phyloP scores from a whole-genome alignment of 2,888 invertebrate genomes.

The Agelastica alni region DNA sequence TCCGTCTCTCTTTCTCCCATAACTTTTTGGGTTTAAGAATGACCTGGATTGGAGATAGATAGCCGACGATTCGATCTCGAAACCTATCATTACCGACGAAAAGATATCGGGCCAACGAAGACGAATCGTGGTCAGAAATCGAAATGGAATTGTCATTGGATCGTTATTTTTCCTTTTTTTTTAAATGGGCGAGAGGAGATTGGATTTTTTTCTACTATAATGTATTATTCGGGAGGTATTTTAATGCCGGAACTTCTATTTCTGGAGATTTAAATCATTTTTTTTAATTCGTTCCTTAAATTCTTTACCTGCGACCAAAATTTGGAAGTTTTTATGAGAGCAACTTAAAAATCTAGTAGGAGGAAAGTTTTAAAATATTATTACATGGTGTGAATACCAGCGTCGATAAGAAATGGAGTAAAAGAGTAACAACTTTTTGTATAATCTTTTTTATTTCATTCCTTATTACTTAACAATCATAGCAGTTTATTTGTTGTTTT shows the following conservation, averaged over 20 bases:
- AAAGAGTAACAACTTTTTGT: too few relatives aligned
- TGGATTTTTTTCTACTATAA: background rate
- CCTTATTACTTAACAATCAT: too few relatives aligned
- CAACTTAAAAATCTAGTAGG: too few relatives aligned
- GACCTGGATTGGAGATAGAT: conserved; percentile 38
- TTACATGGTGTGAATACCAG: too few relatives aligned
- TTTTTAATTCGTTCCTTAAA: too few relatives aligned
- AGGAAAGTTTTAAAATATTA: too few relatives aligned
- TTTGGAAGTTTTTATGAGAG: too few relatives aligned
- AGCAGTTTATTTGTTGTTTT: too few relatives aligned
- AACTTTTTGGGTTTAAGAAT: conserved; percentile 32
- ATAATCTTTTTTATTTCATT: too few relatives aligned
- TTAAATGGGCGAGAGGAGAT: conserved; percentile 32
- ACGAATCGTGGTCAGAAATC: conserved; percentile 43
- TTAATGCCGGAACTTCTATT: background rate
- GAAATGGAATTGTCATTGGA: conserved; percentile 45
- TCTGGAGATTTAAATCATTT: too few relatives aligned
- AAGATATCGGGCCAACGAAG: conserved; percentile 44
- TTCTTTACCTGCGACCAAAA: too few relatives aligned
- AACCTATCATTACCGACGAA: conserved; percentile 50
- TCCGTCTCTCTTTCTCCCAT: conserved; percentile 40
- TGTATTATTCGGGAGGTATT: background rate
- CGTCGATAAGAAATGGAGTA: too few relatives aligned
- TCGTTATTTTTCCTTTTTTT: conserved; percentile 39
- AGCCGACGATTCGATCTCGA: conserved; percentile 39